Base-by-base conservation (phyloP, 2,888 invertebrate species). In the Copidosoma aretas region DNA sequence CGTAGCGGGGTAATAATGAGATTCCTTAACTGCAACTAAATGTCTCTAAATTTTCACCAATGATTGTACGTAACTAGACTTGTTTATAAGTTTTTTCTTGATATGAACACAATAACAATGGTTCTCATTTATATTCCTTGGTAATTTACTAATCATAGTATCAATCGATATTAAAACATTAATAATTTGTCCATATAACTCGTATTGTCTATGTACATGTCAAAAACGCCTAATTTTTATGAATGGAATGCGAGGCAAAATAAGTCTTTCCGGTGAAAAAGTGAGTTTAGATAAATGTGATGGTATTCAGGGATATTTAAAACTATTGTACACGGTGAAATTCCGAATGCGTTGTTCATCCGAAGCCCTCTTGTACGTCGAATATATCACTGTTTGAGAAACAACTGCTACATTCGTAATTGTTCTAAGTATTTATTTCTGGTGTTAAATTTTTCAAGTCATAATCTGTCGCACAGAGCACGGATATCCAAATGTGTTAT, bases 81-180 rank as follows among this genome's bases (percentile, higher is more conserved):
- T 77, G 69, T 76, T 73, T 3, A 68, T 71, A 21, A 39, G 1
- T 56, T 66, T 64, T 59, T 56, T 58, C 10, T 71, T 66, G n/a
- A 79, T 77, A 65, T 79, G 72, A 19, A 79, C 78, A 60, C 73
- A 73, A 54, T 78, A 72, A 57, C 65, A 64, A 68, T 75, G 67
- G 67, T 79, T 8, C 53, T 79, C 78, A 64, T 79, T 75, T n/a
- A 78, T 12, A 41, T 74, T 22, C 62, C 79, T 54, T 73, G 65
- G 69, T 43, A 69, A 65, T 4, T 43, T 43, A 21, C 32, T 60
- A 39, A 69, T 65, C 65, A 65, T 61, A 41, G 59, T 65, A 61
- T 69, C 57, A 51, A 69, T 43, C 4, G 22, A 15, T 15, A 69
- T 61, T 15, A 65, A 61, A 43, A 69, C 61, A 59, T 69, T 69